Evolutionary conservation across 2,888 invertebrate genomes (phyloP).

Genomic region (Altica lythri): DNA sequence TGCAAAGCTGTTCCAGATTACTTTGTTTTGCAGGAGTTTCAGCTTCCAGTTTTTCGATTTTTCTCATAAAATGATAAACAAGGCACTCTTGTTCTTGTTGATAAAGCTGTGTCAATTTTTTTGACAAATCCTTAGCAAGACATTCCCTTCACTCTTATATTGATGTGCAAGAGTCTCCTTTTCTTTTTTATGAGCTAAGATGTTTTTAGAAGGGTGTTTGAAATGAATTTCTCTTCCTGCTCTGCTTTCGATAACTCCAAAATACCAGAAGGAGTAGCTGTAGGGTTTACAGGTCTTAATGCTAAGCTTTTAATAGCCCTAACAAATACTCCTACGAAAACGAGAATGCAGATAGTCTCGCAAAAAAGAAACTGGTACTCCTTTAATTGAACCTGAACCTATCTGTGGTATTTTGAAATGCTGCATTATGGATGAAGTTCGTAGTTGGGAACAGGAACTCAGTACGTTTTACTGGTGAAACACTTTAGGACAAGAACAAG

Average conservation of each 20-base stretch:
- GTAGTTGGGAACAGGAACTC: no score
- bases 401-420: no score
- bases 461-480: no score
- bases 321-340: no score
- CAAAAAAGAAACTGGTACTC: no score
- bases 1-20: constrained; percentile 89
- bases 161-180: constrained; percentile 98
- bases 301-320: no score
- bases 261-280: no score
- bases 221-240: constrained; percentile 99
- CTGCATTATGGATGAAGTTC: no score
- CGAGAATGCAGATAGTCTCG: no score
- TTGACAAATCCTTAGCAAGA: constrained; percentile 93
- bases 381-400: no score
- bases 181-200: constrained; percentile 97
- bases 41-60: constrained; percentile 97
- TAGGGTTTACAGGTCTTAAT: no score
- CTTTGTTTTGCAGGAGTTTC: constrained; percentile 95
- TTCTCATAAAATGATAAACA: constrained; percentile 96
- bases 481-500: no score
- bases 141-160: constrained; percentile 99
- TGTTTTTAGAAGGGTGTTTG: constrained; percentile 97
- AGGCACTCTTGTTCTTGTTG: constrained; percentile 98
- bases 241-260: constrained; percentile 98
- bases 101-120: constrained; percentile 92